Percentiles rank a stretch among this genome's conserved stretches.
Conservation (phyloP, 2,888 invertebrate genomes). For the Choreutis nemorana region DNA sequence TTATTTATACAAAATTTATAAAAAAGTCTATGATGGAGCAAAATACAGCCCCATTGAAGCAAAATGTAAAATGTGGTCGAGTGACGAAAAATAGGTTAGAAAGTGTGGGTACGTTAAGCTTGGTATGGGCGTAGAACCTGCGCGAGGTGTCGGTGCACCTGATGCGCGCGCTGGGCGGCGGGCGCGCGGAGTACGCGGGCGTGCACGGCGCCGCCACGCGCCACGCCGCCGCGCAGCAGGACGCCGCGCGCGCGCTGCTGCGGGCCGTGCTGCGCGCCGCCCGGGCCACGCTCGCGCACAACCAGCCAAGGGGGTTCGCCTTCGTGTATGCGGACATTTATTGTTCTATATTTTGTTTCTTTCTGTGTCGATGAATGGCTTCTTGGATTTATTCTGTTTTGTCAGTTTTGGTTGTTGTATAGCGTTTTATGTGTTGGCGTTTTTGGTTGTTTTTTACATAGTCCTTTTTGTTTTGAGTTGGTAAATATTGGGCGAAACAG, state of each 20-base stretch:
- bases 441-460: constrained; percentile 9
- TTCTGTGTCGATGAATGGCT: too few species aligned
- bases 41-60: too few species aligned
- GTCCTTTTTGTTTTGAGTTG: constrained; percentile 6
- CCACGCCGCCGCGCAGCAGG: constrained; percentile 83
- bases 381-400: constrained; percentile 12
- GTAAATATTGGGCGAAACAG: too few species aligned
- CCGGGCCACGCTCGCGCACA: constrained; percentile 71
- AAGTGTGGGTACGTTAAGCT: not conserved
- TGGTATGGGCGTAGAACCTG: constrained; percentile 74
- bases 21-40: too few species aligned
- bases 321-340: constrained; percentile 78
- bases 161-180: constrained; percentile 69
- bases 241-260: constrained; percentile 79
- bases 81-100: too few species aligned
- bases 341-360: too few species aligned
- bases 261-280: constrained; percentile 76
- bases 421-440: constrained; percentile 1
- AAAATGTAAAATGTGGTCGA: too few species aligned
- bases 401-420: not conserved
- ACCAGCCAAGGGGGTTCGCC: constrained; percentile 78
- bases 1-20: too few species aligned
- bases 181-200: constrained; percentile 31
- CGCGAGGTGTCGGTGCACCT: constrained; percentile 87
- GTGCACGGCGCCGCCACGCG: constrained; percentile 85